Evolutionary conservation across 2,888 invertebrate species (phyloP).

Genomic region (Cabera pusaria): DNA sequence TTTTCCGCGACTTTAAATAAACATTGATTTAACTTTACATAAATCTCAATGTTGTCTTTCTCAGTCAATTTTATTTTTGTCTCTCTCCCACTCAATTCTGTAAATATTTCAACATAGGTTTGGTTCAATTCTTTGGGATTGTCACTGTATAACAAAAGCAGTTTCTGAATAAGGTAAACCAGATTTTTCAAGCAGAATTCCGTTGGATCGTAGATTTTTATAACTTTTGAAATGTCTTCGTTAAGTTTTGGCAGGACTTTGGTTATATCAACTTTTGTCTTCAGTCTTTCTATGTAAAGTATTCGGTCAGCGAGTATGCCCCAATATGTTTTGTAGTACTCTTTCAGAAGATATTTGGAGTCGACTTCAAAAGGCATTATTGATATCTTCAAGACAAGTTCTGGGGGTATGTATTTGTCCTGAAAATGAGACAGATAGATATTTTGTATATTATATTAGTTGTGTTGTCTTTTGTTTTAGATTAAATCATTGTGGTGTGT

Average conservation of each 20-base stretch:
- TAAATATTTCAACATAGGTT: constrained; percentile 49
- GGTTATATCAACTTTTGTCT: constrained; percentile 43
- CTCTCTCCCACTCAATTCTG: constrained; percentile 45
- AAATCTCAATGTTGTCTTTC: constrained; percentile 48
- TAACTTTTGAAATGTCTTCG: constrained; percentile 53
- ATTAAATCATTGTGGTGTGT: too few species aligned
- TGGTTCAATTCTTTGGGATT: constrained; percentile 45
- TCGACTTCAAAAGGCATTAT: constrained; percentile 65
- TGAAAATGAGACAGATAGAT: constrained; percentile 41
- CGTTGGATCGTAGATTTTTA: constrained; percentile 54
- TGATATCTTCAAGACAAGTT: constrained; percentile 63
- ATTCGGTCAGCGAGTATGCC: constrained; percentile 61
- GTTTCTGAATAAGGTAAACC: constrained; percentile 58
- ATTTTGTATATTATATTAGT: too few species aligned
- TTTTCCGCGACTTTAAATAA: constrained; percentile 60
- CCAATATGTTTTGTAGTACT: constrained; percentile 69
- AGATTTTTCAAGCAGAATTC: constrained; percentile 55
- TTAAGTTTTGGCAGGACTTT: constrained; percentile 59
- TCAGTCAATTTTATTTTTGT: constrained; percentile 44
- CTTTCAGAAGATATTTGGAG: constrained; percentile 43
- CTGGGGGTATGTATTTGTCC: constrained; percentile 52
- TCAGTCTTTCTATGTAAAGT: constrained; percentile 57
- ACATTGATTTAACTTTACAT: constrained; percentile 60
- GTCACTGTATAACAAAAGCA: constrained; percentile 54
- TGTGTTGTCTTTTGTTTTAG: too few species aligned